Evolutionary conservation across 1,140 invertebrate species (phyloP).

Genomic region (Neomicropteryx cornuta): DNA sequence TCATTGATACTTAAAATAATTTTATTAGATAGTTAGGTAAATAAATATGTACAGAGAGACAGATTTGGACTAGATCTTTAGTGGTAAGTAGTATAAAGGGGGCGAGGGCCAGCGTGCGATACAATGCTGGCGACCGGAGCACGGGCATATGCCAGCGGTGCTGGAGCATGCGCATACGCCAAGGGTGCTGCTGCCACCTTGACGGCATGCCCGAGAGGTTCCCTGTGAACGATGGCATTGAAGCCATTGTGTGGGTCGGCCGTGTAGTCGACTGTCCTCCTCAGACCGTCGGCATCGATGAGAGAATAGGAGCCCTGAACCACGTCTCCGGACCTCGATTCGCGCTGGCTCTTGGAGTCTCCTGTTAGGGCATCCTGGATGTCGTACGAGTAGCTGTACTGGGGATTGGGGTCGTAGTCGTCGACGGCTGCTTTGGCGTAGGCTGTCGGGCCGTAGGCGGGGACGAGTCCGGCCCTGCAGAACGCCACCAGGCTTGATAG

Average conservation of each 20-base stretch:
- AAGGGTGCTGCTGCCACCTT: constrained; percentile 13
- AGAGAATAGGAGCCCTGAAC: constrained; percentile 45
- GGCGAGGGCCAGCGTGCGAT: no score
- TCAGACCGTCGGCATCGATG: constrained; percentile 46
- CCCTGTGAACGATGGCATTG: constrained; percentile 29
- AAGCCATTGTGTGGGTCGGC: constrained; percentile 32
- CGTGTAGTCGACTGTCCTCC: constrained; percentile 47
- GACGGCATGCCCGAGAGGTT: constrained; percentile 21
- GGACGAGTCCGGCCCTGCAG: neutral
- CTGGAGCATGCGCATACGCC: no score
- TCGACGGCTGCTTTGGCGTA: constrained; percentile 22
- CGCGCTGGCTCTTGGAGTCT: constrained; percentile 20
- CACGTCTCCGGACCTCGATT: constrained; percentile 37
- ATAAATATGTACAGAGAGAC: no score
- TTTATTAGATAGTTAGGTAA: no score
- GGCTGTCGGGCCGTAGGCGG: constrained; percentile 15
- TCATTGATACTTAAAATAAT: no score
- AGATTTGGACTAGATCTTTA: no score
- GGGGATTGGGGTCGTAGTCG: constrained; percentile 40
- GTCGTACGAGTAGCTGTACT: constrained; percentile 48
- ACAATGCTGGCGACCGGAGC: no score
- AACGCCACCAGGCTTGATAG: no score
- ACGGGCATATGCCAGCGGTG: no score
- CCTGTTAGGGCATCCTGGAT: constrained; percentile 42
- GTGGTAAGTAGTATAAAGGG: no score